Conservation (phyloP, 1,140 invertebrate species). For the Schlechtendalia chinensis region DNA sequence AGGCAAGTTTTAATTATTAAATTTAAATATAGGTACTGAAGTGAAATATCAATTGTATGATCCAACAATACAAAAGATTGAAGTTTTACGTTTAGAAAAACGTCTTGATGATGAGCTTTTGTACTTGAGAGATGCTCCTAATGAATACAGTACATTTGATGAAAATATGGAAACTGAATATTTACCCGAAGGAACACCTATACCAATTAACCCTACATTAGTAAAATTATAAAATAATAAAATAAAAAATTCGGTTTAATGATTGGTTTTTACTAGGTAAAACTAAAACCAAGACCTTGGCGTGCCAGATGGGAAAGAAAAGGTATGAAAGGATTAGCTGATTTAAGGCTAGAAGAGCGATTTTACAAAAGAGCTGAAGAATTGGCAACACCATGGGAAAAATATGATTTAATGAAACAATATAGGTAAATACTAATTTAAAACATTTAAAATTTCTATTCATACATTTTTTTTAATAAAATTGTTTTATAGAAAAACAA, state of each 20-base stretch:
- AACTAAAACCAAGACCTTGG: constrained; percentile 85
- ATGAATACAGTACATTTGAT: constrained; percentile 90
- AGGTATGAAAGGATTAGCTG: constrained; percentile 74
- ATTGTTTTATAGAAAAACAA: constrained; percentile 64
- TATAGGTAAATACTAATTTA: constrained; percentile 67
- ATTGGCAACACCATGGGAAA: constrained; percentile 74
- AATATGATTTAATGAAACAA: constrained; percentile 91
- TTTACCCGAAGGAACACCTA: constrained; percentile 69
- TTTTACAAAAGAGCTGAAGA: constrained; percentile 45
- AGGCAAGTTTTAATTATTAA: constrained; percentile 32
- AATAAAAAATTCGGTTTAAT: neutral
- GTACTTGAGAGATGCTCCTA: constrained; percentile 90
- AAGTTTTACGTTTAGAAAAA: constrained; percentile 89
- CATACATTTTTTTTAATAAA: constrained; percentile 25
- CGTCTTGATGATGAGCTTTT: constrained; percentile 85
- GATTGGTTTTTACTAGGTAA: constrained; percentile 61
- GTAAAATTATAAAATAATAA: constrained; percentile 57
- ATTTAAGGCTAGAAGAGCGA: constrained; percentile 58
- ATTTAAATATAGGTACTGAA: constrained; percentile 74
- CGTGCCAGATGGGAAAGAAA: constrained; percentile 78
- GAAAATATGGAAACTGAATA: constrained; percentile 86
- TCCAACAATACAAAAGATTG: constrained; percentile 85
- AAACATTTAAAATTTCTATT: neutral
- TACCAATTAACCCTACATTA: constrained; percentile 86
- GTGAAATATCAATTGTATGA: constrained; percentile 91